These are phyloP conservation scores for Parazoanthus atlanticus DNA, from an alignment of 92 coral and sea anemone genomes.

Conservation along the genomic window DNA sequence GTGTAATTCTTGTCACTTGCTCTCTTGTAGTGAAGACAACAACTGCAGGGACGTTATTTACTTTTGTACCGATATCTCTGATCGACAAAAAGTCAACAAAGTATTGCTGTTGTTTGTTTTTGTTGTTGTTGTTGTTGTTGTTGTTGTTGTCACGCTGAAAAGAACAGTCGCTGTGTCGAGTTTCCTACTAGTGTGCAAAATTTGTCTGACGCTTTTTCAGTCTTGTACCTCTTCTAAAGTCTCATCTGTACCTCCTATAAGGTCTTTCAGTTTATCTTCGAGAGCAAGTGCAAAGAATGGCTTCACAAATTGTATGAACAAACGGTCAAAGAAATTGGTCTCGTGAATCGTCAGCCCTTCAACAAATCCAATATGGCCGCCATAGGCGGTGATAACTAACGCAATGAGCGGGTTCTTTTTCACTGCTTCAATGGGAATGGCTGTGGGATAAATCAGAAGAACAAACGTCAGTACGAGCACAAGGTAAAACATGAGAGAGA, in stretches of 20 bases:
- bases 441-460: constrained; percentile 35
- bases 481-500: not conserved
- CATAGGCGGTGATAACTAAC: constrained; percentile 77
- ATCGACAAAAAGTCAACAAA: too few relatives aligned
- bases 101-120: too few relatives aligned
- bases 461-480: not conserved
- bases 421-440: constrained; percentile 78
- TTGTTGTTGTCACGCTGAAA: too few relatives aligned
- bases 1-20: not conserved
- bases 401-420: constrained; percentile 75
- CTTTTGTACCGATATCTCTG: not conserved
- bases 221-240: not conserved
- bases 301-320: constrained; percentile 73
- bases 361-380: constrained; percentile 86
- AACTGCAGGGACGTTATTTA: not conserved
- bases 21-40: not conserved
- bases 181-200: not conserved
- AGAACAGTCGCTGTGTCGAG: not conserved
- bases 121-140: too few relatives aligned
- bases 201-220: not conserved
- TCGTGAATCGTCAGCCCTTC: constrained; percentile 74
- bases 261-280: constrained; percentile 50
- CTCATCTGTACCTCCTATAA: constrained; percentile 36
- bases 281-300: constrained; percentile 67
- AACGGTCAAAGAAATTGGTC: constrained; percentile 76